Evolutionary conservation across 2,113 vertebrate species (phyloP).

Genomic region (Limnothrissa miodon): DNA sequence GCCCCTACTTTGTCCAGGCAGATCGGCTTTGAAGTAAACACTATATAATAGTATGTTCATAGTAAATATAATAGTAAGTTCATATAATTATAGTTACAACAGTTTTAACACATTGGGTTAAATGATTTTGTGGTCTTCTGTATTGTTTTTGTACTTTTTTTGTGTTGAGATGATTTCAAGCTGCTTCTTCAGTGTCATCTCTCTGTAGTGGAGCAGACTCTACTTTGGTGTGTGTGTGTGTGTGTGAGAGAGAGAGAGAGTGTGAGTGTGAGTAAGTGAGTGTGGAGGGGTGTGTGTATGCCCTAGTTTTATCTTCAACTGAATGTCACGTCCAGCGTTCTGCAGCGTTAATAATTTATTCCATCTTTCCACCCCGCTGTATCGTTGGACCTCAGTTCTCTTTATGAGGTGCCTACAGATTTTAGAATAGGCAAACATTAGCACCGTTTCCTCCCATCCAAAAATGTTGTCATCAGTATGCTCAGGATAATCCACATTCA

Average conservation of each 20-base stretch:
- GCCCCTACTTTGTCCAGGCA: not conserved
- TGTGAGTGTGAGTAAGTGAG: slow-evolving; percentile 38
- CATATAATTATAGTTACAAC: too few species aligned
- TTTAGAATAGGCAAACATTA: not conserved
- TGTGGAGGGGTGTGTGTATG: slow-evolving; percentile 46
- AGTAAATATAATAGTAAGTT: too few species aligned
- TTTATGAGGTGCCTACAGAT: not conserved
- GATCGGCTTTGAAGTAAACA: too few species aligned
- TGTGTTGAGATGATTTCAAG: too few species aligned
- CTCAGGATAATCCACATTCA: not conserved
- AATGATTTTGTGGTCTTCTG: too few species aligned
- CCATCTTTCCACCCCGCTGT: not conserved
- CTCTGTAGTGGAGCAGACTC: not conserved
- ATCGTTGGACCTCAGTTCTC: not conserved
- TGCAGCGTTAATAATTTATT: not conserved
- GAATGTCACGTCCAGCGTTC: not conserved
- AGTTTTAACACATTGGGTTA: too few species aligned
- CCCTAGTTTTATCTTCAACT: not conserved
- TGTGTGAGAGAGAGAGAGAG: slow-evolving; percentile 41
- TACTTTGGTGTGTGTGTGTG: slow-evolving; percentile 27
- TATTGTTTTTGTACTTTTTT: too few species aligned
- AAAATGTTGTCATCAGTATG: not conserved
- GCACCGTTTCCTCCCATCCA: not conserved
- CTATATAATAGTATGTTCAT: not conserved
- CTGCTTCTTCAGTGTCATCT: not conserved